Evolutionary conservation across 1,140 invertebrate species (phyloP).

Genomic region (Drosophila melanogaster): DNA sequence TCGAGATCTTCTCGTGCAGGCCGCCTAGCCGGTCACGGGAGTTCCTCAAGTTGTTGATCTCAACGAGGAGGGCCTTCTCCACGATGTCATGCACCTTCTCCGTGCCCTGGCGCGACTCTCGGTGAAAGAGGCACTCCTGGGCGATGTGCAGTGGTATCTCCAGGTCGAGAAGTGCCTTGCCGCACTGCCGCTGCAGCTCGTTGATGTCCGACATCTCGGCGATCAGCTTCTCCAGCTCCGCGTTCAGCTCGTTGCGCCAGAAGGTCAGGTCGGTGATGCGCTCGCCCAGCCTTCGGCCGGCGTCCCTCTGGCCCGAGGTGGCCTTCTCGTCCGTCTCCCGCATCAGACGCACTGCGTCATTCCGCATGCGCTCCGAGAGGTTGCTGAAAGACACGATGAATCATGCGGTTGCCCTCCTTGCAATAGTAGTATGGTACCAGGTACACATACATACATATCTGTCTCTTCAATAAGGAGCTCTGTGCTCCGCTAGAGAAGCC

Average conservation of each 20-base stretch:
- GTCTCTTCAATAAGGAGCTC: too few species aligned
- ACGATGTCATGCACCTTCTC: slow-evolving; percentile 94
- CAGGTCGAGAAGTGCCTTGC: slow-evolving; percentile 93
- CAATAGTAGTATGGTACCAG: too few species aligned
- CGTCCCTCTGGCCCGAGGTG: slow-evolving; percentile 90
- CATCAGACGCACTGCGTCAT: slow-evolving; percentile 90
- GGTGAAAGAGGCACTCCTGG: slow-evolving; percentile 95
- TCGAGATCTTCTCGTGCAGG: slow-evolving; percentile 88
- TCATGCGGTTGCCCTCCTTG: too few species aligned
- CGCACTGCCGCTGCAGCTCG: slow-evolving; percentile 90
- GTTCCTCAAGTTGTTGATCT: slow-evolving; percentile 92
- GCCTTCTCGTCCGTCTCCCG: slow-evolving; percentile 92
- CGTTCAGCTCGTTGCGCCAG: slow-evolving; percentile 94
- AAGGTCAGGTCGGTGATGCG: slow-evolving; percentile 96
- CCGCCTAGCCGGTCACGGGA: slow-evolving; percentile 91
- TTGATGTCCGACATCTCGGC: slow-evolving; percentile 93
- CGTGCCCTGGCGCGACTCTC: slow-evolving; percentile 92
- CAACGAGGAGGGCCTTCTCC: slow-evolving; percentile 92
- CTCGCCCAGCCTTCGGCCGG: slow-evolving; percentile 92
- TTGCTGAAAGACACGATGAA: slow-evolving; percentile 85
- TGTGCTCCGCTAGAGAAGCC: too few species aligned
- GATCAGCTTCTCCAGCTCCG: slow-evolving; percentile 94
- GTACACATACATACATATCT: too few species aligned
- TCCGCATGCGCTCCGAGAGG: slow-evolving; percentile 92
- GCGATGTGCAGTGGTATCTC: slow-evolving; percentile 95